Conservation (phyloP, 2,113 vertebrate species). For the Dipodomys spectabilis region DNA sequence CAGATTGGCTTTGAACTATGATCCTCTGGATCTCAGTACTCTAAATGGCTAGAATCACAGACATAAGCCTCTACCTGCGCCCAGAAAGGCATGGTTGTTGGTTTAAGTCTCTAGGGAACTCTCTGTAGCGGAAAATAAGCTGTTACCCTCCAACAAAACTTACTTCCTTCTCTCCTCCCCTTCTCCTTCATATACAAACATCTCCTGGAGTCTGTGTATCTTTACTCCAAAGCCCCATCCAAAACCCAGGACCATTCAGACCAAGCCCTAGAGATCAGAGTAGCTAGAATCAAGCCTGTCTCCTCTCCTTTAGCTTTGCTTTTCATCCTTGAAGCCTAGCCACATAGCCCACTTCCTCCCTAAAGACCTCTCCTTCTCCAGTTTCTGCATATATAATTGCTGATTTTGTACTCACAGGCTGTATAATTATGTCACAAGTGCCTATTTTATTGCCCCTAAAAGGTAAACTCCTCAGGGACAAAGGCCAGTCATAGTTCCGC, state of each 20-base stretch:
- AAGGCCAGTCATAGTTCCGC: background rate
- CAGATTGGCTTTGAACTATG: too few species aligned
- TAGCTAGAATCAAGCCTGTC: background rate
- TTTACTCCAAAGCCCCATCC: background rate
- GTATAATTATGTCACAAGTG: slow-evolving; percentile 30
- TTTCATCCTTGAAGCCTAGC: background rate
- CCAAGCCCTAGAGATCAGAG: background rate
- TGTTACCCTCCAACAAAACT: background rate
- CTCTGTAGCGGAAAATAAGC: background rate
- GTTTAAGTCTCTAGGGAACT: background rate
- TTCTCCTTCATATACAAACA: background rate
- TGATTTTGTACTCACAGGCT: background rate
- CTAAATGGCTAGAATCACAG: too few species aligned
- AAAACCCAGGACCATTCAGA: background rate
- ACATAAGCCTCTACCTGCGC: too few species aligned
- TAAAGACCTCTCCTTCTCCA: background rate
- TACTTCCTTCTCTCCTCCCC: background rate
- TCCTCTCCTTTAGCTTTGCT: background rate
- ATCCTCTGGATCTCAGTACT: too few species aligned
- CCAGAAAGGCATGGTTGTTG: too few species aligned
- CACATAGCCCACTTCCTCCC: background rate
- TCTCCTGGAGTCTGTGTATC: background rate
- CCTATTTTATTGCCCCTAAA: slow-evolving; percentile 41
- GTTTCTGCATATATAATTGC: background rate
- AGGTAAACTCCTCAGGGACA: slow-evolving; percentile 2